Evolutionary conservation across 2,797 vertebrate genomes (phyloP).

Genomic region (Champsocephalus gunnari): DNA sequence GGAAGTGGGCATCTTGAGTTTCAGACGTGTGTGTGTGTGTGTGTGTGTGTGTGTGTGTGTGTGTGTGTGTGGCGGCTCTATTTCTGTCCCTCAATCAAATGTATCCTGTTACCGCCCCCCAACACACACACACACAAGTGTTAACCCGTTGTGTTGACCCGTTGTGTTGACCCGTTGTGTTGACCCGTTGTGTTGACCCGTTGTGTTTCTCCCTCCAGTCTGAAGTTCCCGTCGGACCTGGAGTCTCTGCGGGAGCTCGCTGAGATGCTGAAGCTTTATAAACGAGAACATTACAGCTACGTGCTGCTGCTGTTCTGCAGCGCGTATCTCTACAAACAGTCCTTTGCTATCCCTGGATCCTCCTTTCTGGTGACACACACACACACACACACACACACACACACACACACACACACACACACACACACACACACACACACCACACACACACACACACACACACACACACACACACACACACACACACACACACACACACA

Average conservation of each 20-base stretch:
- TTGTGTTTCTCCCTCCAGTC: constrained; percentile 64
- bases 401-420: no score
- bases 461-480: constrained; percentile 31
- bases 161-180: no score
- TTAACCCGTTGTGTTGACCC: no score
- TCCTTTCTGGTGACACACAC: constrained; percentile 90
- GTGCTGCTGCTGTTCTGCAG: constrained; percentile 93
- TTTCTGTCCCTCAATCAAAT: constrained; percentile 71
- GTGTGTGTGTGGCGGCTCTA: constrained; percentile 45
- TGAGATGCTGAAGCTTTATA: constrained; percentile 89
- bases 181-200: not conserved
- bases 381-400: no score
- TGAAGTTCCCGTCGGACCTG: constrained; percentile 94
- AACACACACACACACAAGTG: no score
- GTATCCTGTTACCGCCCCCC: constrained; percentile 61
- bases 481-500: no score
- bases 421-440: no score
- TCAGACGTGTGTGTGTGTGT: constrained; percentile 40
- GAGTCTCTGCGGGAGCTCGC: constrained; percentile 91
- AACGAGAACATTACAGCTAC: constrained; percentile 87
- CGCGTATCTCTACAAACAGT: constrained; percentile 97
- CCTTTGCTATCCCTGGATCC: constrained; percentile 96
- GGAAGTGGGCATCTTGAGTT: constrained; percentile 67
- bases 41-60: constrained; percentile 13
- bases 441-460: constrained; percentile 13